These are phyloP conservation scores for Todiramphus chloris DNA, from an alignment of 2,113 vertebrate species.

Conservation along the genomic window DNA sequence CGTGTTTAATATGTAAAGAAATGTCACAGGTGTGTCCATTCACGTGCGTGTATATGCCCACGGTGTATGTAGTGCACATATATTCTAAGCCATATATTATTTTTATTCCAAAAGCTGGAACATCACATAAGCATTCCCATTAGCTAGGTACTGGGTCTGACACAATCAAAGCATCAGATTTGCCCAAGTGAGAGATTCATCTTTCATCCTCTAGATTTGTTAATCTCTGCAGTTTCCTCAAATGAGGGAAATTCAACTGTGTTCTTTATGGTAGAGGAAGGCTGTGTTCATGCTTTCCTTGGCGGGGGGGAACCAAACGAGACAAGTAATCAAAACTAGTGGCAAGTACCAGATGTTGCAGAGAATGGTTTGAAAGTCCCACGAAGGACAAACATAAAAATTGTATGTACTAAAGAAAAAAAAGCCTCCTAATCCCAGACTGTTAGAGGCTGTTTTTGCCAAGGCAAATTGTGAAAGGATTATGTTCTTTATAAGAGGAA, in stretches of 20 bases:
- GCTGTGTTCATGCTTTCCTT: background rate
- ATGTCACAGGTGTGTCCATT: background rate
- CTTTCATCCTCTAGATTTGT: background rate
- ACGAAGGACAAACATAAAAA: background rate
- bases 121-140: background rate
- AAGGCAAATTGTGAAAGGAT: background rate
- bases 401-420: background rate
- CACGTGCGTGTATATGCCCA: rapidly evolving
- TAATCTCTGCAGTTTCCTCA: background rate
- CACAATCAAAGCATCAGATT: background rate
- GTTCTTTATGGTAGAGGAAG: background rate
- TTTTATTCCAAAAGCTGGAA: background rate
- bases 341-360: background rate
- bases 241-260: background rate
- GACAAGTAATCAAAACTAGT: background rate
- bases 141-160: background rate
- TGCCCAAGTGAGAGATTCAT: background rate
- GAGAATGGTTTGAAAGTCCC: background rate
- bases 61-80: background rate
- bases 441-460: background rate
- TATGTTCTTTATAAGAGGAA: background rate
- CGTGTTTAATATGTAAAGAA: background rate
- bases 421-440: background rate
- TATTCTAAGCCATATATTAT: background rate
- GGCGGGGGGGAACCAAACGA: background rate